Evolutionary conservation across 2,113 vertebrate species (phyloP).

Genomic region (Pteropus alecto): DNA sequence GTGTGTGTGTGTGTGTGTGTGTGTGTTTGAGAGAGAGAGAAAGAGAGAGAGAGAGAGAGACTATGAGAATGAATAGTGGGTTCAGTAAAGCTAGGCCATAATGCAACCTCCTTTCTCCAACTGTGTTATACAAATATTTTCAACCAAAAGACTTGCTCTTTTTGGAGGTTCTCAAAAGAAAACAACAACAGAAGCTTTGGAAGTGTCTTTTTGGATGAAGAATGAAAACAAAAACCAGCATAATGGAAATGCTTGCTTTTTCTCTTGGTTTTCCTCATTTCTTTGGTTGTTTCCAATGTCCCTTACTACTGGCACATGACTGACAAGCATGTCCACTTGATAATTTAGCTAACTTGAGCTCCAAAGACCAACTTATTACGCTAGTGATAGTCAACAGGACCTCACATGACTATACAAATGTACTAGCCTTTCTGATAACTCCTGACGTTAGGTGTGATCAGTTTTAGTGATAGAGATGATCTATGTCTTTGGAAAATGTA

Average conservation of each 20-base stretch:
- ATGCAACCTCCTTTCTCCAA: background rate
- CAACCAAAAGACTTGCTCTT: background rate
- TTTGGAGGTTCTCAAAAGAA: background rate
- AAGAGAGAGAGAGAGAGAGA: background rate
- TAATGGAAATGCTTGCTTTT: background rate
- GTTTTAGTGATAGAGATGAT: background rate
- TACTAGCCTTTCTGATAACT: background rate
- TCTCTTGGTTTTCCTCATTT: conserved; percentile 4
- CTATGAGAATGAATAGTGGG: background rate
- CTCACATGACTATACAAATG: background rate
- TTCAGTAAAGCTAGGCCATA: background rate
- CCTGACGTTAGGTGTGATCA: background rate
- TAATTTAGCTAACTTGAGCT: background rate
- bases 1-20: background rate
- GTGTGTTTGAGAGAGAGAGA: too few relatives aligned
- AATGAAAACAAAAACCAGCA: background rate
- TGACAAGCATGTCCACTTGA: background rate
- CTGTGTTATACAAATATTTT: background rate
- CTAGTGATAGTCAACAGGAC: background rate
- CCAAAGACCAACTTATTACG: background rate
- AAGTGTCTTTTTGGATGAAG: background rate
- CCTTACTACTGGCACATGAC: background rate
- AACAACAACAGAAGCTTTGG: background rate
- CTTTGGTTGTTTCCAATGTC: background rate
- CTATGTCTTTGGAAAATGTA: background rate